phyloP scores from a whole-genome alignment of 1,140 invertebrate species.

The Triops longicaudatus region DNA sequence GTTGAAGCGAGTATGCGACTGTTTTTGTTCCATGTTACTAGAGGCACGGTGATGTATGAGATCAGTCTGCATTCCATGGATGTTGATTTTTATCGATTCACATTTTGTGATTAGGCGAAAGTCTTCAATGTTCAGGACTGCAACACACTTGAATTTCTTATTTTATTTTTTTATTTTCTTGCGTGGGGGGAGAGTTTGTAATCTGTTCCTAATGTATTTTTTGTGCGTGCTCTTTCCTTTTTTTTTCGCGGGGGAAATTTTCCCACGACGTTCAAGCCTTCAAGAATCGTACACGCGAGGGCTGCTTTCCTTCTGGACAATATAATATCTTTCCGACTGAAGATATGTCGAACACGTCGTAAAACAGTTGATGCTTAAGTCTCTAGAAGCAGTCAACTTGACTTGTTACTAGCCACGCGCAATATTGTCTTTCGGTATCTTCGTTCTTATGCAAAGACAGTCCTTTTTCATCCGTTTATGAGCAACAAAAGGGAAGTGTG shows the following conservation, averaged over 20 bases:
- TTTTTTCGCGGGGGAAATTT: neutral
- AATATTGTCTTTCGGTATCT: neutral
- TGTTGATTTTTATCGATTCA: neutral
- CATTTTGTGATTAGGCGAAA: constrained; percentile 8
- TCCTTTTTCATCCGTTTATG: neutral
- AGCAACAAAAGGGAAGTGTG: neutral
- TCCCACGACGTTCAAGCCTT: neutral
- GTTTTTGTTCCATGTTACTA: neutral
- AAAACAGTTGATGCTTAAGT: constrained; percentile 8
- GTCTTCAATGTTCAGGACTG: neutral
- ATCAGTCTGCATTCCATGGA: neutral
- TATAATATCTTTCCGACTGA: constrained; percentile 1
- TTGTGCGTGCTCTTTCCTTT: neutral
- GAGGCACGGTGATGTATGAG: neutral
- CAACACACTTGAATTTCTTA: neutral
- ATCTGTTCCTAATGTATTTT: neutral
- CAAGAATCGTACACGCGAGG: neutral
- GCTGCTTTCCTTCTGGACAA: constrained; percentile 1
- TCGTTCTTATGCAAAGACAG: neutral
- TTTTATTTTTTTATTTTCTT: neutral
- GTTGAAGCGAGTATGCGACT: neutral
- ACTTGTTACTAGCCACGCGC: neutral
- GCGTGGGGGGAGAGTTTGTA: neutral
- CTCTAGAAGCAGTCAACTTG: neutral
- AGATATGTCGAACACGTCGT: constrained; percentile 14